Conservation (phyloP, 2,797 vertebrate species). For the Anolis apletophallus region DNA sequence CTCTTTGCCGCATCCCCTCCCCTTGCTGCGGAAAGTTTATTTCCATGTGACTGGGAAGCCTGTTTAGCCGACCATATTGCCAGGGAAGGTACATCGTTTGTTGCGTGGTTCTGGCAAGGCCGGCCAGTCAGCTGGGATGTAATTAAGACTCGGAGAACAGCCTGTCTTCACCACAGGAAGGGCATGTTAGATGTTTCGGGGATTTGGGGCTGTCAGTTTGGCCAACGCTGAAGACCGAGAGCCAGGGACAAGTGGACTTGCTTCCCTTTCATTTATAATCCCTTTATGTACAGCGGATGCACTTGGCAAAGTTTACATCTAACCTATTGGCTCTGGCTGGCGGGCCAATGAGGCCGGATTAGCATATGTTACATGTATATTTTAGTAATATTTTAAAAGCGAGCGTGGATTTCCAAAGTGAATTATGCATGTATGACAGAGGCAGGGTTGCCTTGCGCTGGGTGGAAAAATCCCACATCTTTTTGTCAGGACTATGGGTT, state of each 20-base stretch:
- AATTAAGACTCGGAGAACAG: conserved; percentile 92
- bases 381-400: conserved; percentile 93
- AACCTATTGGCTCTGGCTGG: conserved; percentile 79
- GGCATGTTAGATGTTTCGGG: conserved; percentile 94
- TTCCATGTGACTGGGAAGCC: conserved; percentile 77
- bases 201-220: conserved; percentile 90
- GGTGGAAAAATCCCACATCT: conserved; percentile 91
- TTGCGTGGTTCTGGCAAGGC: conserved; percentile 89
- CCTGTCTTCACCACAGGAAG: conserved; percentile 95
- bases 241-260: conserved; percentile 86
- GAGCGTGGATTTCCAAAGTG: conserved; percentile 86
- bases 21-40: conserved; percentile 75
- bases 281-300: conserved; percentile 87
- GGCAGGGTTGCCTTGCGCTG: conserved; percentile 85
- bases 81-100: conserved; percentile 87
- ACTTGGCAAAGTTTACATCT: conserved; percentile 83
- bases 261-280: conserved; percentile 96
- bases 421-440: conserved; percentile 94
- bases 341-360: conserved; percentile 83
- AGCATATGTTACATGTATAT: conserved; percentile 98
- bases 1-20: conserved; percentile 70
- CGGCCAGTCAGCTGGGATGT: conserved; percentile 93
- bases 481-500: conserved; percentile 84
- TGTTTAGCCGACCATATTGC: conserved; percentile 91
- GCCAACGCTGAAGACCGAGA: conserved; percentile 87